phyloP scores from a whole-genome alignment of 2,113 vertebrate genomes.

The Phylloscopus whistleri region DNA sequence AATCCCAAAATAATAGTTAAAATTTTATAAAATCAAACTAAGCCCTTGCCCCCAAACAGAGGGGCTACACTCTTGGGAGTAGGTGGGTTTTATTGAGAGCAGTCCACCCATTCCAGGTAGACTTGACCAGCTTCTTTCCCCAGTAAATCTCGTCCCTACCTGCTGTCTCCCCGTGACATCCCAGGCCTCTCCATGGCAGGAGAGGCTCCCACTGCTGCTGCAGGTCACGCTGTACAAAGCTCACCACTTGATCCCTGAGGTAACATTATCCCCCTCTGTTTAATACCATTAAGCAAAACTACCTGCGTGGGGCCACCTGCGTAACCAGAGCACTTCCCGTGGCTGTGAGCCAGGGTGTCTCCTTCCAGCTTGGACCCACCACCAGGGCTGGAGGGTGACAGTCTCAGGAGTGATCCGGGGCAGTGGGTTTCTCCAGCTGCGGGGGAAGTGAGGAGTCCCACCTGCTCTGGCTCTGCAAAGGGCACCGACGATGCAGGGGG shows the following conservation, averaged over 20 bases:
- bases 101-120: not conserved
- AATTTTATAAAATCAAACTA: not conserved
- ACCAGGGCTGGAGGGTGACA: not conserved
- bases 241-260: not conserved
- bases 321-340: not conserved
- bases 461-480: not conserved
- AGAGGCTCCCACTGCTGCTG: not conserved
- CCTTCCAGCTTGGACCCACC: not conserved
- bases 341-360: not conserved
- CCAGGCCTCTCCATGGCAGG: rapidly evolving
- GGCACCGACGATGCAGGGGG: rapidly evolving
- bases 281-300: constrained; percentile 45
- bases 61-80: not conserved
- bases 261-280: constrained; percentile 34
- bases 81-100: not conserved
- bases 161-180: not conserved
- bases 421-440: not conserved
- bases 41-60: not conserved
- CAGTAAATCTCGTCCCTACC: not conserved
- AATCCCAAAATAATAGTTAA: not conserved
- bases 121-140: not conserved
- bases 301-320: not conserved
- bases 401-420: rapidly evolving
- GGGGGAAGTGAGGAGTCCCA: rapidly evolving
- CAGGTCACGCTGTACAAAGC: not conserved